Conservation (phyloP, 2,888 invertebrate species). For the Myopa testacea region DNA sequence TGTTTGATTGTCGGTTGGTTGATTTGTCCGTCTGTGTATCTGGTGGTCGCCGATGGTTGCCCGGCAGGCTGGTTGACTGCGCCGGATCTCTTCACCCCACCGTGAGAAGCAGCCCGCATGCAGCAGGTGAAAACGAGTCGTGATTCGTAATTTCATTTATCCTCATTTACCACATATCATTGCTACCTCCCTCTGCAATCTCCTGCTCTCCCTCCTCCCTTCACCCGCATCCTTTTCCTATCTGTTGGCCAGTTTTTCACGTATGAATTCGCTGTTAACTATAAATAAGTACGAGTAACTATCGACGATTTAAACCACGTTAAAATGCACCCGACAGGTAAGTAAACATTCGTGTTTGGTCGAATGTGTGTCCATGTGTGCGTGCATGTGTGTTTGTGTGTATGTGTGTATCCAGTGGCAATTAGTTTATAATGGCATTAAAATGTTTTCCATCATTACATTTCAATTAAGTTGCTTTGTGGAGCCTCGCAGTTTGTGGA, state of each 20-base stretch:
- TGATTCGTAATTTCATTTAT: conserved; percentile 29
- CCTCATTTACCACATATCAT: not conserved
- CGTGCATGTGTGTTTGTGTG: not conserved
- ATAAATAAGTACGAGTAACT: not conserved
- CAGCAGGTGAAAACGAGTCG: conserved; percentile 33
- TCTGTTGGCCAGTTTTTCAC: not conserved
- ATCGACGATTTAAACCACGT: not conserved
- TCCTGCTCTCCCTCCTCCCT: not conserved
- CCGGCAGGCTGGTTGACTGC: not conserved
- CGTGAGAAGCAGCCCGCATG: conserved; percentile 18
- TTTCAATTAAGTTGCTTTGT: conserved; percentile 33
- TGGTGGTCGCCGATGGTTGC: not conserved
- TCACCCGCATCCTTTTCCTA: not conserved
- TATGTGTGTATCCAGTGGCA: not conserved
- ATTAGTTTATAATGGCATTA: conserved; percentile 30
- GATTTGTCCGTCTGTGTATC: not conserved
- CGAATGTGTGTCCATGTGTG: not conserved
- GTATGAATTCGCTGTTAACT: not conserved
- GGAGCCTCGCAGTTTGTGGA: not conserved
- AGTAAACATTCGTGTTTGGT: not conserved
- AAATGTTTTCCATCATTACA: conserved; percentile 33
- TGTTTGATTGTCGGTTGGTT: not conserved
- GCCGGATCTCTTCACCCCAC: not conserved
- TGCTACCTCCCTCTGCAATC: not conserved
- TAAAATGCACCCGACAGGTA: not conserved